Evolutionary conservation across 64 coral and sea anemone genomes (phyloP).

Genomic region (Montipora efflorescens): DNA sequence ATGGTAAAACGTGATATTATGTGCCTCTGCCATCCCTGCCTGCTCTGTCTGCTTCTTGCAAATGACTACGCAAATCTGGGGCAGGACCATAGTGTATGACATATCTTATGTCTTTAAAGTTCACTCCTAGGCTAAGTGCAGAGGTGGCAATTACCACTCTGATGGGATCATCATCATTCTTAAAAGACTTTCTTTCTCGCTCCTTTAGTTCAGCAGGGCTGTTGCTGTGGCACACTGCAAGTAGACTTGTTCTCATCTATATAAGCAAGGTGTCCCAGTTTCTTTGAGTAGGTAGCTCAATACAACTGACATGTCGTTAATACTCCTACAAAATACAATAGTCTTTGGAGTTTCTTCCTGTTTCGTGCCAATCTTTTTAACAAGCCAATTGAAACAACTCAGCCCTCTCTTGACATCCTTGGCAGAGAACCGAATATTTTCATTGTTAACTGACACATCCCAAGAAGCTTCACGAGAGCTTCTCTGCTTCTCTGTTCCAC

Average conservation of each 20-base stretch:
- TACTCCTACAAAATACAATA: slow-evolving; percentile 1
- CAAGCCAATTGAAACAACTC: slow-evolving; percentile 27
- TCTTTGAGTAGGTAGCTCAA: background rate
- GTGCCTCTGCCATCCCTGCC: slow-evolving; percentile 2
- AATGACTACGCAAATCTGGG: background rate
- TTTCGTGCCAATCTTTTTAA: background rate
- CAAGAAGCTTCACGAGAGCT: slow-evolving; percentile 34
- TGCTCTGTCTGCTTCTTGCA: slow-evolving; percentile 10
- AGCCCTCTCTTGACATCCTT: background rate
- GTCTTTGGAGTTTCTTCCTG: background rate
- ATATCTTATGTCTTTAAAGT: slow-evolving; percentile 34
- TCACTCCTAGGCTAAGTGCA: slow-evolving; percentile 5
- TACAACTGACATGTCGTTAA: background rate
- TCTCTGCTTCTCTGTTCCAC: slow-evolving; percentile 33
- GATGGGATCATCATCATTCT: background rate
- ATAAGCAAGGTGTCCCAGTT: slow-evolving; percentile 4
- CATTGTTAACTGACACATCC: slow-evolving; percentile 20
- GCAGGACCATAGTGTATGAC: slow-evolving; percentile 31
- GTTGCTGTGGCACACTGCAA: slow-evolving; percentile 19
- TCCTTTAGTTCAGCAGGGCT: background rate
- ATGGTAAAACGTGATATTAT: background rate
- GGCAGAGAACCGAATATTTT: slow-evolving; percentile 1
- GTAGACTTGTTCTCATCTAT: background rate
- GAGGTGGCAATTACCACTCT: background rate
- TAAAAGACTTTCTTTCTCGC: background rate